Conservation (phyloP, 2,113 vertebrate species). For the Capricornis sumatraensis region DNA sequence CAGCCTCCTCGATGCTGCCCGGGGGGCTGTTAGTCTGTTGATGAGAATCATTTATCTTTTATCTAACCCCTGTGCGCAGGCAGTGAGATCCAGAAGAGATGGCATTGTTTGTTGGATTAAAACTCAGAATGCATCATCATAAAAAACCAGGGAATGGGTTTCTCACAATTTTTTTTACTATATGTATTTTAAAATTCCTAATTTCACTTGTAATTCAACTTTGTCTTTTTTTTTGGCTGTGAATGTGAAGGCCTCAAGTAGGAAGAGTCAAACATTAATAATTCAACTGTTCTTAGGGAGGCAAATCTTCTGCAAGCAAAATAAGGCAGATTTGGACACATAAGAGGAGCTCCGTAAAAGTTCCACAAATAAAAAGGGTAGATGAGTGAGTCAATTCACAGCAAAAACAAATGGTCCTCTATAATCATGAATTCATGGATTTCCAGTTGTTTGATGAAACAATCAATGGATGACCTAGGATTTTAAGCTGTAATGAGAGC, state of each 20-base stretch:
- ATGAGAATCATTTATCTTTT: conserved; percentile 39
- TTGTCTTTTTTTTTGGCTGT: neutral
- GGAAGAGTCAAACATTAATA: neutral
- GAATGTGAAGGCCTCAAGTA: neutral
- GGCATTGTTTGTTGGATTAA: conserved; percentile 30
- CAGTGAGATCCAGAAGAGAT: neutral
- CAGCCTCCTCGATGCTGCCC: neutral
- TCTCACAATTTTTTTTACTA: neutral
- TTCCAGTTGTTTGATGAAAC: neutral
- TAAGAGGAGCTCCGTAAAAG: neutral
- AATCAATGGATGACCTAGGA: neutral
- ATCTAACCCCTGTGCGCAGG: neutral
- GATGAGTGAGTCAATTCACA: accelerated
- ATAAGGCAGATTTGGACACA: neutral
- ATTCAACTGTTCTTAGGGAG: neutral
- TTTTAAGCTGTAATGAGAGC: neutral
- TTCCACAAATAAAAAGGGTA: neutral
- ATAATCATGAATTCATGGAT: accelerated
- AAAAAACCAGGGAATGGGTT: neutral
- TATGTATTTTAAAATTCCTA: neutral
- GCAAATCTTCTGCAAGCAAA: neutral
- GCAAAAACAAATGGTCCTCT: neutral
- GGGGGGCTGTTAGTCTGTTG: conserved; percentile 1
- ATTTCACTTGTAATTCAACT: neutral
- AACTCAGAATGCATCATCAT: conserved; percentile 31